A percentile compares a stretch with the other conserved stretches of the same genome.
Evolutionary conservation across 2,797 vertebrate species (phyloP).

Genomic region (Sus cebifrons): DNA sequence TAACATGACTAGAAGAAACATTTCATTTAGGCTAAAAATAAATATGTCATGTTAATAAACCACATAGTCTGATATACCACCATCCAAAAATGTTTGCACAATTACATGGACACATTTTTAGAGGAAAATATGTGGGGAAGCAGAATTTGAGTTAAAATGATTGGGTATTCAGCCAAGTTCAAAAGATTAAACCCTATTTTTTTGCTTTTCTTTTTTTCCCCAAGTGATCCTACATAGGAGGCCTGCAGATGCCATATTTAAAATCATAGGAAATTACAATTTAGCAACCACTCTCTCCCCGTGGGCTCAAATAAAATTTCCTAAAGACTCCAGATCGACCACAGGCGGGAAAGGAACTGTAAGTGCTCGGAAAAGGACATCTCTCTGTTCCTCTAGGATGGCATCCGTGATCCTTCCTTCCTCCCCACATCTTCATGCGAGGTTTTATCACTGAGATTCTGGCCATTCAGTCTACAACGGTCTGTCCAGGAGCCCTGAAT

Average conservation of each 20-base stretch:
- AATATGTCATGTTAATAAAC: slow-evolving; percentile 65
- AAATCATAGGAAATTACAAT: slow-evolving; percentile 92
- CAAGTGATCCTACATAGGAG: slow-evolving; percentile 86
- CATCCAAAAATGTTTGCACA: not conserved
- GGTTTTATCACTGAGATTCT: slow-evolving; percentile 69
- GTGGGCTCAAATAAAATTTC: slow-evolving; percentile 88
- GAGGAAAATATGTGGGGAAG: slow-evolving; percentile 64
- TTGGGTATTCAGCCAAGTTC: slow-evolving; percentile 77
- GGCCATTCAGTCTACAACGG: slow-evolving; percentile 60
- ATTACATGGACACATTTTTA: slow-evolving; percentile 35
- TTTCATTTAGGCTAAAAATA: slow-evolving; percentile 71
- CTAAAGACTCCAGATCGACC: slow-evolving; percentile 85
- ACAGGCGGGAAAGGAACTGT: slow-evolving; percentile 78
- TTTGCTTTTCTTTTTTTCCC: slow-evolving; percentile 70
- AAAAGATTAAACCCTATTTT: slow-evolving; percentile 74
- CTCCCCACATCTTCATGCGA: not conserved
- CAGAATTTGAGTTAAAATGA: slow-evolving; percentile 85
- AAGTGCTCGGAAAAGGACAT: slow-evolving; percentile 73
- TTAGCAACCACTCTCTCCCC: slow-evolving; percentile 87
- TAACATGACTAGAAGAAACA: not conserved
- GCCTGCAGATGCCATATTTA: slow-evolving; percentile 89
- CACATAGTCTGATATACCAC: not conserved
- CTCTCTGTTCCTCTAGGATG: slow-evolving; percentile 76
- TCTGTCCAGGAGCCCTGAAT: not conserved
- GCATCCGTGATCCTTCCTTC: slow-evolving; percentile 64